Percentiles rank a stretch among this genome's conserved stretches.
Conservation (phyloP, 2,113 vertebrate genomes). For the Sinocyclocheilus anshuiensis region DNA sequence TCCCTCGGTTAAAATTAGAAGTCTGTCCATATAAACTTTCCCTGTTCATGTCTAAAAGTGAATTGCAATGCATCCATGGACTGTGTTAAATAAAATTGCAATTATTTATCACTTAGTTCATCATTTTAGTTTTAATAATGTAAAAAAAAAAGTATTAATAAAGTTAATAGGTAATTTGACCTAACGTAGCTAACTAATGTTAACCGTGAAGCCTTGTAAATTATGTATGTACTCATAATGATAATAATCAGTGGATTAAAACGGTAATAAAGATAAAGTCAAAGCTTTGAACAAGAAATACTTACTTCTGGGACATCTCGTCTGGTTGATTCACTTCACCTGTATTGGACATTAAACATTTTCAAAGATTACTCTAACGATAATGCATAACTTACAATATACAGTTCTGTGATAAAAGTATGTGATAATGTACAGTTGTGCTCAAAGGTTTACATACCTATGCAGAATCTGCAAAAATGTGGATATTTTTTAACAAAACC, state of each 20-base stretch:
- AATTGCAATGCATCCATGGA: too few species aligned
- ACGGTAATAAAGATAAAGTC: not conserved
- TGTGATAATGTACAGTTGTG: not conserved
- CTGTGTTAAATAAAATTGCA: not conserved
- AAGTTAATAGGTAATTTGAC: not conserved
- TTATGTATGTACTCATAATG: not conserved
- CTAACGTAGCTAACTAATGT: not conserved
- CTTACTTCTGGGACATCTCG: not conserved
- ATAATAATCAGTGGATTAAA: not conserved
- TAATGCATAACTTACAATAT: too few species aligned
- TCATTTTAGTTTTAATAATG: too few species aligned
- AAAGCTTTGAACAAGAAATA: not conserved
- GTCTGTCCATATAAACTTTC: too few species aligned
- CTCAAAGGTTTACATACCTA: not conserved
- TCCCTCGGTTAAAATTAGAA: too few species aligned
- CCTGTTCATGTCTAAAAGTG: too few species aligned
- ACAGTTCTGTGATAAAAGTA: not conserved
- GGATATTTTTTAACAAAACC: too few species aligned
- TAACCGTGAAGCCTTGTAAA: not conserved
- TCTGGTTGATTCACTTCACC: not conserved
- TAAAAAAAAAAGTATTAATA: too few species aligned
- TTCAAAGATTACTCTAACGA: not conserved
- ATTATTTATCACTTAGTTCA: not conserved
- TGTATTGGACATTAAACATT: not conserved
- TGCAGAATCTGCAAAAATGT: not conserved